Percentiles rank a stretch among this genome's conserved stretches.
Conservation (phyloP, 2,888 invertebrate genomes). For the Leptothorax acervorum region DNA sequence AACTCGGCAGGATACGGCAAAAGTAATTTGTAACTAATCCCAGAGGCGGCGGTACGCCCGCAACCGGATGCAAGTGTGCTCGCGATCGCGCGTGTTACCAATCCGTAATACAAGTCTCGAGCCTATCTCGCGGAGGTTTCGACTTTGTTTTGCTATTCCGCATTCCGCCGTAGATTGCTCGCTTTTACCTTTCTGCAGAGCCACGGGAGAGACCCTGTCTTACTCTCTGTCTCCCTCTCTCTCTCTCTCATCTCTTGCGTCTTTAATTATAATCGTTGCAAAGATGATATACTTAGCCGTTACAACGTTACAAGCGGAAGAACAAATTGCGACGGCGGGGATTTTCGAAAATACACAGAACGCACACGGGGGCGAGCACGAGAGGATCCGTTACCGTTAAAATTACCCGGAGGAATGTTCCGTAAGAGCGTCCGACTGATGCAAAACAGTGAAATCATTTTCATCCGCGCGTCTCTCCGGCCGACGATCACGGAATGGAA, state of each 20-base stretch:
- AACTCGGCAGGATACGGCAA: slow-evolving; percentile 23
- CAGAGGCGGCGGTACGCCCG: slow-evolving; percentile 41
- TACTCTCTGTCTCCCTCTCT: neutral
- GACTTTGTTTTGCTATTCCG: slow-evolving; percentile 71
- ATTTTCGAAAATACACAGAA: slow-evolving; percentile 27
- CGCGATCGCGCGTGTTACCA: slow-evolving; percentile 47
- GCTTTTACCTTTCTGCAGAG: slow-evolving; percentile 61
- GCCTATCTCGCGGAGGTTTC: slow-evolving; percentile 59
- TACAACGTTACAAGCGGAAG: slow-evolving; percentile 19
- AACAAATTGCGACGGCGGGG: slow-evolving; percentile 7
- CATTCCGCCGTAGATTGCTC: slow-evolving; percentile 72
- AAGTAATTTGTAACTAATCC: slow-evolving; percentile 39
- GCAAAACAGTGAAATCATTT: slow-evolving; percentile 58
- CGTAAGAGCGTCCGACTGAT: slow-evolving; percentile 26
- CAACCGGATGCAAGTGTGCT: slow-evolving; percentile 51
- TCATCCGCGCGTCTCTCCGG: slow-evolving; percentile 22
- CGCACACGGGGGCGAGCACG: neutral
- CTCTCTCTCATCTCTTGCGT: neutral
- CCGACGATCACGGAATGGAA: slow-evolving; percentile 64
- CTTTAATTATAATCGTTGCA: slow-evolving; percentile 35
- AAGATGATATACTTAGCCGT: slow-evolving; percentile 11
- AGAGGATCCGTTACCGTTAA: slow-evolving; percentile 38
- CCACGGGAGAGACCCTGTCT: neutral
- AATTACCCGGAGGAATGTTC: slow-evolving; percentile 33
- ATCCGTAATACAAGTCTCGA: slow-evolving; percentile 57